These are phyloP conservation scores for Euphydryas editha DNA, from an alignment of 2,888 invertebrate species.

Conservation along the genomic window DNA sequence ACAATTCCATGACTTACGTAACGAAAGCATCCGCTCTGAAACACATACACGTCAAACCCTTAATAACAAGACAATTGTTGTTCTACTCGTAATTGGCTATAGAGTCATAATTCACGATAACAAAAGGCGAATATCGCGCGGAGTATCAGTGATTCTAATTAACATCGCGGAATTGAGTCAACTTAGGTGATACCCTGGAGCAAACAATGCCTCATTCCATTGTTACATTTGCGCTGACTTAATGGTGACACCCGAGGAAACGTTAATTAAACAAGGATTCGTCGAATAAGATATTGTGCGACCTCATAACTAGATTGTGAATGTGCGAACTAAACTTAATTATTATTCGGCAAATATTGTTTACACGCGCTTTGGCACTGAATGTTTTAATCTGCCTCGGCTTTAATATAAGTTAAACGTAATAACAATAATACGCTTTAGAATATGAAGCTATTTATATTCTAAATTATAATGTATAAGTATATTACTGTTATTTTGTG, in stretches of 20 bases:
- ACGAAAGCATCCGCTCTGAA: constrained; percentile 23
- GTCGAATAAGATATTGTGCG: constrained; percentile 63
- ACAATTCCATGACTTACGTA: constrained; percentile 3
- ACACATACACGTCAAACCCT: constrained; percentile 19
- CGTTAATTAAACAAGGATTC: constrained; percentile 75
- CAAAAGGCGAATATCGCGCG: constrained; percentile 43
- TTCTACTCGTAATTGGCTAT: constrained; percentile 43
- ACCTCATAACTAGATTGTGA: constrained; percentile 44
- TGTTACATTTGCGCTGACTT: constrained; percentile 60
- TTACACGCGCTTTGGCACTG: constrained; percentile 19
- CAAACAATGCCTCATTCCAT: constrained; percentile 66
- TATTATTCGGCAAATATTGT: constrained; percentile 22
- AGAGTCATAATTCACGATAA: constrained; percentile 42
- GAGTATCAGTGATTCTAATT: constrained; percentile 46
- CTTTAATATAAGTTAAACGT: not conserved
- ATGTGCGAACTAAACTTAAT: constrained; percentile 33
- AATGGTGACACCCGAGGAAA: constrained; percentile 78
- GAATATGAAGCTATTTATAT: not conserved
- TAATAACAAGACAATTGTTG: constrained; percentile 31
- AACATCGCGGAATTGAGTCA: constrained; percentile 45
- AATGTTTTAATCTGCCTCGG: not conserved
- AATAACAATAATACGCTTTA: constrained; percentile 10
- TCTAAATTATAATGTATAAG: not conserved
- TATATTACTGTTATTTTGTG: too few species aligned
- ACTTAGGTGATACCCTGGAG: constrained; percentile 49